Conservation (phyloP, 2,797 vertebrate genomes). For the Crypturellus tataupa region DNA sequence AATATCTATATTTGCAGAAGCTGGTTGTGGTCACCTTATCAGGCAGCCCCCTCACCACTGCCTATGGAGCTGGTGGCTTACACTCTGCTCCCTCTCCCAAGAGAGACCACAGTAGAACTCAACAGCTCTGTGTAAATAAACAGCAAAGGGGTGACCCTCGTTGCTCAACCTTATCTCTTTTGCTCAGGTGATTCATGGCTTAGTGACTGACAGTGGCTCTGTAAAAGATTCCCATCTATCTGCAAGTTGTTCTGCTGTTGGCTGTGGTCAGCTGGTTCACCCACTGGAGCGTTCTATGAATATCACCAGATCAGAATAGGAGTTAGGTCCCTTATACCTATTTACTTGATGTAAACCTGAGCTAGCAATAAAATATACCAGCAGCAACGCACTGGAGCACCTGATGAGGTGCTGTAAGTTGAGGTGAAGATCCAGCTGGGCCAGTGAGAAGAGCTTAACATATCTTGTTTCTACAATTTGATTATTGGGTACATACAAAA, state of each 20-base stretch:
- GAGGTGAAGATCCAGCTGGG: background rate
- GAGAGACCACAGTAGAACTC: background rate
- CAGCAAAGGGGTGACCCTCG: background rate
- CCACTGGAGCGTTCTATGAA: background rate
- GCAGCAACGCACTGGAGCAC: background rate
- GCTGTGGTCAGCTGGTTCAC: background rate
- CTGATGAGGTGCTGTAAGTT: background rate
- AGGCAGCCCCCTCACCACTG: fast-evolving
- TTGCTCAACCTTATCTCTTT: background rate
- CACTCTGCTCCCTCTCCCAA: fast-evolving
- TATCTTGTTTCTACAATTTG: background rate
- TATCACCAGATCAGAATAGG: background rate
- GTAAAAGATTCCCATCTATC: background rate
- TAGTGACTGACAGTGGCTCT: too few species aligned
- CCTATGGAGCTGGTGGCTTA: background rate
- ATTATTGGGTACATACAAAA: background rate
- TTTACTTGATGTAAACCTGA: background rate
- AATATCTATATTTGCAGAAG: background rate
- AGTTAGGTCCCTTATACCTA: background rate
- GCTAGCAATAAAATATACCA: background rate
- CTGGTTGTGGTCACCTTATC: background rate
- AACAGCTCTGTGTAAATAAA: background rate
- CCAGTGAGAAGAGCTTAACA: background rate
- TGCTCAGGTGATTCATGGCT: background rate
- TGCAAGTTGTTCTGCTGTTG: background rate